Base-by-base conservation (phyloP, 2,113 vertebrate species). In the Recurvirostra avosetta region DNA sequence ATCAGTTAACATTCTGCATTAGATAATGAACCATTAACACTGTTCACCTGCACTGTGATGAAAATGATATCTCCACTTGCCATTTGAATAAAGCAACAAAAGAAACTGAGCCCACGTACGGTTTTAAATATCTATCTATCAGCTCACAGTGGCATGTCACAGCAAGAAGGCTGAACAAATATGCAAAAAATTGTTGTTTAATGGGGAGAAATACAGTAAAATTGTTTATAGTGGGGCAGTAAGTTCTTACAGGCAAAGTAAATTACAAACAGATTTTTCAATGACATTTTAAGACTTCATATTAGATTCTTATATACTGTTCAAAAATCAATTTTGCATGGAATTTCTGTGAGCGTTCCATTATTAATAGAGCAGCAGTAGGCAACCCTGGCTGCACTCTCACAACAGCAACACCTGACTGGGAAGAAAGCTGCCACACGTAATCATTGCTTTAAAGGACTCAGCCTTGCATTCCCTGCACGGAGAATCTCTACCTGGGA, bases 181-280 rank as follows among this genome's bases (percentile, higher is more conserved):
- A 96, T 74, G 49, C 92, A 97, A 98, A 96, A 97, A 98, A 96
- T 92, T 81, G 91, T 86, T 97, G 86, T 97, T 98, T 97, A 97
- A 98, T 92, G 92, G 87, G 88, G 27, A 95, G 92, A 97, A 97
- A 97, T 97, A 97, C 59, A 97, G 96, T 97, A 96, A 96, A 98
- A 97, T 96, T 98, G 86, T 96, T 97, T 98, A 95, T 95, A 95
- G 94, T 92, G 85, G 93, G 95, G 88, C 88, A 96, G 77, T 68
- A 20, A 91, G 88, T 95, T 98, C 96, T 97, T 95, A 96, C 74
- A 27, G 50, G 89, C 86, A 92, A 97, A 98, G 94, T 98, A 97
- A 98, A 98, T 98, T 95, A 96, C 96, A 97, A 98, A 98, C 97
- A 96, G 96, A 98, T 98, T 98, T 98, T 98, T 98, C 98, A 98